Conservation (phyloP, 2,888 invertebrate species). For the Hypercompe scribonia region DNA sequence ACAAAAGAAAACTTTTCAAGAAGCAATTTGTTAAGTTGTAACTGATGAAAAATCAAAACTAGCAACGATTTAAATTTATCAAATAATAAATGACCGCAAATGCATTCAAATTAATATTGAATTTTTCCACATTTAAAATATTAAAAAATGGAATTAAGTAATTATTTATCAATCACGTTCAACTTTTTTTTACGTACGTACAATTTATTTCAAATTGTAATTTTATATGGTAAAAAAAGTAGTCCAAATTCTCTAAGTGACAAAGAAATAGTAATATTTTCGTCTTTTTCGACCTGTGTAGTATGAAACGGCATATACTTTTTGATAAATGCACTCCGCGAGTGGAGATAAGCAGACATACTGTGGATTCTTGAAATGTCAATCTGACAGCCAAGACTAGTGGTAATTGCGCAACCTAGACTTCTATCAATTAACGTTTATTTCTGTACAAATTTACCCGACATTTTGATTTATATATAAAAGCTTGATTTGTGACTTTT, state of each 20-base stretch:
- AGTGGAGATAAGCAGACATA: constrained; percentile 65
- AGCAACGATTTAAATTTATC: no score
- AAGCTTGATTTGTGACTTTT: not conserved
- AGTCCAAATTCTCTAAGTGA: not conserved
- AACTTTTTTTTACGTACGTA: not conserved
- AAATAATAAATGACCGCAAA: no score
- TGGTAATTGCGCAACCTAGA: constrained; percentile 68
- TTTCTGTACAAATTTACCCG: not conserved
- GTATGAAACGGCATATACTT: constrained; percentile 47
- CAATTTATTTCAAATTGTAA: not conserved
- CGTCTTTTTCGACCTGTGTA: not conserved
- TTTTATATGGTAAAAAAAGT: not conserved
- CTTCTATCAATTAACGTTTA: constrained; percentile 50
- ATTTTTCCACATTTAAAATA: no score
- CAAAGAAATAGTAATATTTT: not conserved
- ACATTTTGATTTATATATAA: constrained; percentile 1
- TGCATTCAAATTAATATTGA: no score
- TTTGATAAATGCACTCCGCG: constrained; percentile 65
- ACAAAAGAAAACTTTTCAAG: not conserved
- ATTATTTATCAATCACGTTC: not conserved
- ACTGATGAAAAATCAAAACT: no score
- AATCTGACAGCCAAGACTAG: constrained; percentile 63
- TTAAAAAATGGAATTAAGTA: no score
- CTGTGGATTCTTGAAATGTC: constrained; percentile 64
- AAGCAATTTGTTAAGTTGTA: no score